phyloP scores from a whole-genome alignment of 2,888 invertebrate species.

The Leptodirus hochenwartii region DNA sequence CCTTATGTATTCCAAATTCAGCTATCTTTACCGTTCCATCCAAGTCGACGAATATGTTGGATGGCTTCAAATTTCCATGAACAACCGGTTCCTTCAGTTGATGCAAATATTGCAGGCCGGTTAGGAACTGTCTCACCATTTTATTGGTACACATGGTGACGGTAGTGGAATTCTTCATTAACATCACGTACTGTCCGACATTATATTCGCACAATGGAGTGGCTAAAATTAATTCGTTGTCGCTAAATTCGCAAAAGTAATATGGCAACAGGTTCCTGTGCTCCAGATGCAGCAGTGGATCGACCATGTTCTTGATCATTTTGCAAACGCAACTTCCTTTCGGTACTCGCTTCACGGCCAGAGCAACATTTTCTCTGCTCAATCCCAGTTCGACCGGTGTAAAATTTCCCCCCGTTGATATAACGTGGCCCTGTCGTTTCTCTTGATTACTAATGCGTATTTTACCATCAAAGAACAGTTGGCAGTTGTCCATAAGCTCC shows the following conservation, averaged over 20 bases:
- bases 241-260: constrained; percentile 20
- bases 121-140: constrained; percentile 19
- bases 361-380: constrained; percentile 14
- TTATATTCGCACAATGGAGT: constrained; percentile 26
- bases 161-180: constrained; percentile 17
- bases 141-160: constrained; percentile 17
- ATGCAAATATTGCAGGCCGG: constrained; percentile 23
- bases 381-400: constrained; percentile 24
- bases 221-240: constrained; percentile 20
- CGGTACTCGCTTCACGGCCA: constrained; percentile 18
- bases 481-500: constrained; percentile 15
- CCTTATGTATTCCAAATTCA: constrained; percentile 27
- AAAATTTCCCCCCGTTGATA: constrained; percentile 23
- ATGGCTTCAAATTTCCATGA: constrained; percentile 29
- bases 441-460: constrained; percentile 17
- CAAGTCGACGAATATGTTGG: constrained; percentile 26
- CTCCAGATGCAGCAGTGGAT: constrained; percentile 18
- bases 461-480: constrained; percentile 16
- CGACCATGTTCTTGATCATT: constrained; percentile 18
- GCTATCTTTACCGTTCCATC: constrained; percentile 23
- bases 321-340: constrained; percentile 12
- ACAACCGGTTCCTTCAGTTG: constrained; percentile 21
- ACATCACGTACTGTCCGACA: constrained; percentile 23
- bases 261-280: constrained; percentile 21
- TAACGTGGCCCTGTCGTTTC: constrained; percentile 16